Percentiles rank a stretch among this genome's conserved stretches.
Evolutionary conservation across 2,113 vertebrate genomes (phyloP).

Genomic region (Camelus dromedarius): DNA sequence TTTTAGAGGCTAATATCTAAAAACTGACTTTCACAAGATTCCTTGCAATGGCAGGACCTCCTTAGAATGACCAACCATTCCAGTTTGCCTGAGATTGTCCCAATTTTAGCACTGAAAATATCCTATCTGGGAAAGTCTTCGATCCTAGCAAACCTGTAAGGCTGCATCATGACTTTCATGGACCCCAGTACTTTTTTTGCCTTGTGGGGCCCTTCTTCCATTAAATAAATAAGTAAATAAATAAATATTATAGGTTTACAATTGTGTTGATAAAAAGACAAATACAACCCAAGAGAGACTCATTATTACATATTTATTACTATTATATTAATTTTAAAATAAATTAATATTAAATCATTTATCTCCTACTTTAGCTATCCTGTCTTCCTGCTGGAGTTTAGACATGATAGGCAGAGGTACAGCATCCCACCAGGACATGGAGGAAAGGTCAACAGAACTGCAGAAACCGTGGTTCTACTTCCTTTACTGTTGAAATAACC

Average conservation of each 20-base stretch:
- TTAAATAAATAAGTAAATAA: background rate
- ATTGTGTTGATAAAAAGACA: background rate
- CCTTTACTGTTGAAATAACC: background rate
- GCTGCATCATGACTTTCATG: background rate
- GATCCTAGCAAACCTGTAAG: background rate
- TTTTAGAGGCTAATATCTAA: background rate
- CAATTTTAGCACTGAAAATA: background rate
- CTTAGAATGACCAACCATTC: background rate
- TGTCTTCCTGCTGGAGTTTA: background rate
- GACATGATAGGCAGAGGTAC: background rate
- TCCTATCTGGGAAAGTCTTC: background rate
- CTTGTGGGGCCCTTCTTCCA: background rate
- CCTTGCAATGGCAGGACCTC: fast-evolving
- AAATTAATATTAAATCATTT: background rate
- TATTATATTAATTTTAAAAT: background rate
- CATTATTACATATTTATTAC: background rate
- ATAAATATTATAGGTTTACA: background rate
- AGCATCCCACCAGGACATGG: background rate
- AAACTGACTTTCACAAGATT: background rate
- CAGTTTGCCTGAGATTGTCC: background rate
- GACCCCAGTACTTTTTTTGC: background rate
- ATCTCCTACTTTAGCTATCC: background rate
- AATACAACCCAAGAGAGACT: background rate
- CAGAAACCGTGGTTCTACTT: background rate
- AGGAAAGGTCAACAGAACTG: background rate